Base-by-base conservation (phyloP, 2,797 vertebrate species). In the Schizopygopsis malacanthus region DNA sequence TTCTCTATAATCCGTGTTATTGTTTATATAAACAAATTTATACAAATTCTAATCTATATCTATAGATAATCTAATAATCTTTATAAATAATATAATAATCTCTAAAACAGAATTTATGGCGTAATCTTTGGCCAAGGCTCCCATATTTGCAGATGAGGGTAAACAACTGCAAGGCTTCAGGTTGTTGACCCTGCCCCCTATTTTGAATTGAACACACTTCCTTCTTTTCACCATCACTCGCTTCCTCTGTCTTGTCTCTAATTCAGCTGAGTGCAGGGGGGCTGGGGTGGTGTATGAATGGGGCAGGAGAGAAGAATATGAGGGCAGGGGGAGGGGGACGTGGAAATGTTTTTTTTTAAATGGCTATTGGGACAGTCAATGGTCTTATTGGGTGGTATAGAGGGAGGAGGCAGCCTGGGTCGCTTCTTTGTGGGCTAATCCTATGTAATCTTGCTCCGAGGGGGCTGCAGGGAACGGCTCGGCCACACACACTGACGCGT, bases 361-460 rank as follows among this genome's bases (percentile, higher is more conserved):
- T 89, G 86, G 86, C 79, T 79, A 77, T 70, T 87, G 54, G 67
- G 87, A 77, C 67, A 18, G 1, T 69, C 33, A 41, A 80, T 70
- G 22, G 71, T 76, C 87, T 84, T 85, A 81, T 76, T 81, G 54
- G 88, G 90, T 91, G 88, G 69, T 72, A 80, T 79, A 92, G 91
- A 90, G 91, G 83, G 82, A 90, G 91, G 91, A 92, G 94, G 92
- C 93, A 94, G 93, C 93, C 92, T 92, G 92, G 85, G 87, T 91
- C 67, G 81, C 84, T 91, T 93, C 92, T 95, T 94, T 94, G 91
- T 88, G 87, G 89, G 90, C 94, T 95, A 95, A 95, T 95, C 94
- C 93, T 90, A 86, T 91, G 92, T 95, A 95, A 95, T 95, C 94
- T 90, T 89, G 91, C 93, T 85, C 87, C 79, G 90, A 88, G 92